Conservation (phyloP, 2,797 vertebrate species). For the Miichthys miiuy region DNA sequence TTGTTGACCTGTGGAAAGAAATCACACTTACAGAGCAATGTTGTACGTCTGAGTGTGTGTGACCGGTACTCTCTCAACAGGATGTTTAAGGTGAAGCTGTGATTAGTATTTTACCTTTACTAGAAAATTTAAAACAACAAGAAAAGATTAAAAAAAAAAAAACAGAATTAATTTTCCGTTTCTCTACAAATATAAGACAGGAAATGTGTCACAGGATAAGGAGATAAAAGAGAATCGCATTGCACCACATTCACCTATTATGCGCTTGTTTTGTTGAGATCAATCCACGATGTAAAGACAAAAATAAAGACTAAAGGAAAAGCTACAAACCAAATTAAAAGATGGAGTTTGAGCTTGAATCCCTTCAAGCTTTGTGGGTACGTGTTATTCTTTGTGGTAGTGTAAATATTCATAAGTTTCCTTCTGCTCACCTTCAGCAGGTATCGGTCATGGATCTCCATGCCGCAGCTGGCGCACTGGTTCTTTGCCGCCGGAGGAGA, state of each 20-base stretch:
- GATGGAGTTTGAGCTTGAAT: neutral
- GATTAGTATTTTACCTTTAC: too few relatives aligned
- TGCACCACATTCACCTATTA: neutral
- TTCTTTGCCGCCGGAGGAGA: constrained; percentile 92
- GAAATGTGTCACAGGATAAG: neutral
- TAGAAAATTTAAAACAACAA: neutral
- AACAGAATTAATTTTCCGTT: neutral
- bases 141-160: neutral
- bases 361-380: fast-evolving
- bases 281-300: neutral
- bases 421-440: constrained; percentile 89
- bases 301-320: neutral
- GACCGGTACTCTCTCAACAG: neutral
- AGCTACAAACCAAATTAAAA: neutral
- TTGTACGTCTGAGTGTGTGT: neutral
- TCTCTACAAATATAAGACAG: neutral
- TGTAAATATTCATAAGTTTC: neutral
- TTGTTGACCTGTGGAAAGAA: constrained; percentile 91
- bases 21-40: neutral
- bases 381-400: neutral
- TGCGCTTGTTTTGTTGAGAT: neutral
- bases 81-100: neutral
- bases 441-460: constrained; percentile 94
- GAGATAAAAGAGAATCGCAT: too few relatives aligned
- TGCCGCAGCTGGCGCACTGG: constrained; percentile 95